Evolutionary conservation across 35 echinoderm and acorn worm genomes (phyloP), one percentile per base, ranked within the genome.

Genomic region (Anneissia japonica): DNA sequence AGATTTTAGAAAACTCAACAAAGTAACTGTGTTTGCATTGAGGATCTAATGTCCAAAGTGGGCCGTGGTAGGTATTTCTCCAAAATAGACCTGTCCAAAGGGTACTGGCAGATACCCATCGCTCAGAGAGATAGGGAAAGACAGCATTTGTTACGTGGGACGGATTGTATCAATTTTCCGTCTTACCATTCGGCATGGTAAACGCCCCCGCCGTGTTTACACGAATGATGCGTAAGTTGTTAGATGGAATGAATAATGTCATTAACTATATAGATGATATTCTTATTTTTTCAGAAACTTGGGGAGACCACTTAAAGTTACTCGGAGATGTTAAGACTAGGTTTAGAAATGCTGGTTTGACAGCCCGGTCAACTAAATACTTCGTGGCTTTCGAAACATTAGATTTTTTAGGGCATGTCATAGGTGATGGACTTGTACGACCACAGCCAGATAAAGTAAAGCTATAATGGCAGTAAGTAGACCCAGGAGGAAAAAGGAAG

Each of bases 1-100:
- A 11, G 89, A 91, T 40, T 91, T 88, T 86, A 91, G 89, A n/a
- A n/a, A n/a, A n/a, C n/a, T n/a, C n/a, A n/a, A n/a, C 77, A 32
- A 55, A n/a, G n/a, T n/a, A n/a, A n/a, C n/a, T n/a, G n/a, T n/a
- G n/a, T n/a, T 82, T 40, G 80, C 39, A 34, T 31, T 17, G 80
- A 82, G 39, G 37, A 36, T 46, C 3, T 82, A 28, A 82, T 82
- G 13, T 82, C 37, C 7, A 7, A 36, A n/a, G 14, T 82, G 9
- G 30, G 12, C 13, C 7, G 31, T 12, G 80, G 80, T 12, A 7
- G 38, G 12, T 82, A 13, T 82, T 82, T 82, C 36, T n/a, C 80
- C 9, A 34, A 82, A 39, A 34, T 82, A 10, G 75, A 77, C 31
- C 32, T 77, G 32, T 16, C 75, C 75, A 77, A 77, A 77, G 75